These are phyloP conservation scores for Oenanthe melanoleuca DNA, from an alignment of 2,113 vertebrate genomes.

Conservation along the genomic window DNA sequence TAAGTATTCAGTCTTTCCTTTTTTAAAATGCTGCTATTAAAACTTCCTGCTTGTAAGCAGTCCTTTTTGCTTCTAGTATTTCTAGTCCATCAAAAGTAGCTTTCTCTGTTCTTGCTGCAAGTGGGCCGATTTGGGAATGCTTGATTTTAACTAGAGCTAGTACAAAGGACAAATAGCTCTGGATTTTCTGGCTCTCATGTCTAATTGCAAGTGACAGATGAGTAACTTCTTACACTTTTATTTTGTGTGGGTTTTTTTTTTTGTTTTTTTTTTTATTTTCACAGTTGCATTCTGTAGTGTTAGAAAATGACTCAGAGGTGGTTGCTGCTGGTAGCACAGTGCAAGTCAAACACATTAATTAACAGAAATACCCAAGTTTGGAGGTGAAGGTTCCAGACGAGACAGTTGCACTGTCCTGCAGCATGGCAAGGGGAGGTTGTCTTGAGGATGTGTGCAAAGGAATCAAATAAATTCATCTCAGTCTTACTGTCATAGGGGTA, in stretches of 20 bases:
- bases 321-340: neutral
- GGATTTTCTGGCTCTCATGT: neutral
- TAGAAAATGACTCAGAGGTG: neutral
- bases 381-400: neutral
- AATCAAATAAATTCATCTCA: neutral
- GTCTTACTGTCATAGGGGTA: fast-evolving
- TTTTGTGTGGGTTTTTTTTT: neutral
- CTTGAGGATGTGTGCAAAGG: no score
- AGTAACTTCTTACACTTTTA: neutral
- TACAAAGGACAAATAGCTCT: neutral
- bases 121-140: neutral
- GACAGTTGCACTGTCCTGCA: neutral
- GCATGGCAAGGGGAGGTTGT: neutral
- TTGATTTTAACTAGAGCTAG: neutral
- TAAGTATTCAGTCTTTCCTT: neutral
- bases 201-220: neutral
- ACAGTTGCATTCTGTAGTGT: neutral
- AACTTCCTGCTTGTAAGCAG: neutral
- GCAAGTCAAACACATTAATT: neutral
- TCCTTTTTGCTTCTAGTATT: neutral
- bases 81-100: neutral
- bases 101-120: neutral
- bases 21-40: neutral
- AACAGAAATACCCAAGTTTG: neutral
- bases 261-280: neutral